These are phyloP conservation scores for Actias luna DNA, from an alignment of 2,888 invertebrate species.

Conservation along the genomic window DNA sequence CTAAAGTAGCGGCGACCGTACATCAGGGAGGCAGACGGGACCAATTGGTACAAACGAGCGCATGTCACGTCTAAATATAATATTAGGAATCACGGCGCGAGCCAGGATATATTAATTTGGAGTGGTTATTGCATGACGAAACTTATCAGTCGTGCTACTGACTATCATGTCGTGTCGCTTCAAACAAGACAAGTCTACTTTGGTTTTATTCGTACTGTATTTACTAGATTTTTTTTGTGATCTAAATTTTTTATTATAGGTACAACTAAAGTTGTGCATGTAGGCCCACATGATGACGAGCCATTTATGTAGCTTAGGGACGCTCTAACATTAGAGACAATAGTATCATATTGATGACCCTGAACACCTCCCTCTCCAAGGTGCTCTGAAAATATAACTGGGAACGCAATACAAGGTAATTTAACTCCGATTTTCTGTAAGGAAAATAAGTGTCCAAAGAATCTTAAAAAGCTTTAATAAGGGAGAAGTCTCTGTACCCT, in stretches of 20 bases:
- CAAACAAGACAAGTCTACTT: conserved; percentile 19
- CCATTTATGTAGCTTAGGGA: too few relatives aligned
- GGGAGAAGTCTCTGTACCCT: too few relatives aligned
- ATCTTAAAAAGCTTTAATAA: too few relatives aligned
- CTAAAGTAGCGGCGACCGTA: conserved; percentile 79
- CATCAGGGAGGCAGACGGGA: conserved; percentile 77
- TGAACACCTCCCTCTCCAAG: too few relatives aligned
- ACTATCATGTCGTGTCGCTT: conserved; percentile 8
- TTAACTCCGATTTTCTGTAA: too few relatives aligned
- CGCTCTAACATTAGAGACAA: too few relatives aligned
- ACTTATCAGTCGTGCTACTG: conserved; percentile 34
- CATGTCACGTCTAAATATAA: conserved; percentile 82
- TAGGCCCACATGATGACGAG: too few relatives aligned
- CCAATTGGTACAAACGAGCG: conserved; percentile 82
- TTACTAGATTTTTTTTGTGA: conserved; percentile 6
- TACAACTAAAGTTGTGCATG: too few relatives aligned
- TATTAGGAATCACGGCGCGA: conserved; percentile 82
- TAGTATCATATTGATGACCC: too few relatives aligned
- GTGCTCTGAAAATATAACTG: too few relatives aligned
- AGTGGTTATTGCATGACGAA: conserved; percentile 69
- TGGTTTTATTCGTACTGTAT: conserved; percentile 16
- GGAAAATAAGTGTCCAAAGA: too few relatives aligned
- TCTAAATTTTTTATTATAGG: neutral
- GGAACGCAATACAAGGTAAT: too few relatives aligned
- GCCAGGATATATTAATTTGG: conserved; percentile 82